These are phyloP conservation scores for Apotomis betuletana DNA, from an alignment of 2,888 invertebrate genomes.

Conservation along the genomic window DNA sequence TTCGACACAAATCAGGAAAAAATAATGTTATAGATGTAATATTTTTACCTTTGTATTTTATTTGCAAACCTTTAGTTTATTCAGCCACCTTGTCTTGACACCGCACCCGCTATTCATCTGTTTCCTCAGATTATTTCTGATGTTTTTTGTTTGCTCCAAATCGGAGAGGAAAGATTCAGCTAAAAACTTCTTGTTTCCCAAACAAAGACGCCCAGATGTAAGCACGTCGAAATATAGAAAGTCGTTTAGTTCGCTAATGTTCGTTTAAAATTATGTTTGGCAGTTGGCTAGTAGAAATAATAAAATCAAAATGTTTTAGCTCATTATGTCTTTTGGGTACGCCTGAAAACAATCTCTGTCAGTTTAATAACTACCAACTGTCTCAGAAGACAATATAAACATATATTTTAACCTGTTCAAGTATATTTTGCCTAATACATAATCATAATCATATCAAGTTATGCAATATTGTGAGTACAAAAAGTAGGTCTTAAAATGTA, in stretches of 20 bases:
- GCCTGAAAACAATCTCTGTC: no score
- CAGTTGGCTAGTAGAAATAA: no score
- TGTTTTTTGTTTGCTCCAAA: constrained; percentile 66
- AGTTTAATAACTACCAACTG: no score
- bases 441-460: no score
- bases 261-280: constrained; percentile 40
- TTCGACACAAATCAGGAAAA: no score
- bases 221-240: constrained; percentile 47
- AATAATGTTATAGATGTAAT: not conserved
- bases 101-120: constrained; percentile 62
- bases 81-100: constrained; percentile 56
- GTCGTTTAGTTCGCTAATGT: constrained; percentile 40
- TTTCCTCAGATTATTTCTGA: constrained; percentile 66
- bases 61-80: constrained; percentile 44
- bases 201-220: constrained; percentile 45
- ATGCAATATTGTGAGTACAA: no score
- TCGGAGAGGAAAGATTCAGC: constrained; percentile 54
- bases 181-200: constrained; percentile 43
- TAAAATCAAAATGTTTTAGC: no score
- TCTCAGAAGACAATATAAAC: no score
- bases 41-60: not conserved
- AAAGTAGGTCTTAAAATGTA: no score
- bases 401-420: no score
- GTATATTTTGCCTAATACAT: no score
- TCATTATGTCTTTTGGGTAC: no score